phyloP scores from a whole-genome alignment of 2,888 invertebrate genomes.

The Ennomos quercinarius region DNA sequence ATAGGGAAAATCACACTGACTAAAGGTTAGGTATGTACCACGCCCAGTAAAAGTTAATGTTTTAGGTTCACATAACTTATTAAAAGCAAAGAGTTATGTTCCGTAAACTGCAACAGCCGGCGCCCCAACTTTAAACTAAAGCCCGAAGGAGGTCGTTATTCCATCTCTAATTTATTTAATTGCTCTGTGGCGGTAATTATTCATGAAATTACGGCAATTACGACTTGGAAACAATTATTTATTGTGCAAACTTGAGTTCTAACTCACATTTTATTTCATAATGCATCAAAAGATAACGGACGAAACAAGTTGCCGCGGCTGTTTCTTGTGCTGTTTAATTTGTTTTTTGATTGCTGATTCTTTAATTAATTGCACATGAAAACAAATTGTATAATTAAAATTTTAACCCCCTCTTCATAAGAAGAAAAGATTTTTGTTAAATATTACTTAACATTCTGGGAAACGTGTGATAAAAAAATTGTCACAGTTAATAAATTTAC shows the following conservation, averaged over 20 bases:
- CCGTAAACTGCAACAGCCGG: constrained; percentile 66
- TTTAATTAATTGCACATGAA: neutral
- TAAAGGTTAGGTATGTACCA: too few species aligned
- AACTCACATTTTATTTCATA: constrained; percentile 83
- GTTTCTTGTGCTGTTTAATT: constrained; percentile 34
- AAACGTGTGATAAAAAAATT: too few species aligned
- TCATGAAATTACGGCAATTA: constrained; percentile 86
- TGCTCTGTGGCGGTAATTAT: constrained; percentile 85
- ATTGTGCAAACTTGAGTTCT: constrained; percentile 83
- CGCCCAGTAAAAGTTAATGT: too few species aligned
- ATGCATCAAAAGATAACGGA: constrained; percentile 77
- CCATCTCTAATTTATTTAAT: constrained; percentile 84
- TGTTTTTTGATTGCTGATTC: constrained; percentile 28
- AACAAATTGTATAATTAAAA: neutral
- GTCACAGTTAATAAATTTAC: too few species aligned
- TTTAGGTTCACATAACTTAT: constrained; percentile 5
- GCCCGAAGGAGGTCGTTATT: constrained; percentile 81
- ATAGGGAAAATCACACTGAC: too few species aligned
- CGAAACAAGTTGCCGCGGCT: constrained; percentile 34
- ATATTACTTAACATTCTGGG: too few species aligned
- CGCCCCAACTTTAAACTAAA: constrained; percentile 81
- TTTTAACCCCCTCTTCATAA: neutral
- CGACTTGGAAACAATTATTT: constrained; percentile 84
- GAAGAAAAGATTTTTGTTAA: too few species aligned
- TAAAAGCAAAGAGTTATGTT: constrained; percentile 53